phyloP scores from a whole-genome alignment of 2,113 vertebrate genomes.

The Rhinolophus ferrumequinum region DNA sequence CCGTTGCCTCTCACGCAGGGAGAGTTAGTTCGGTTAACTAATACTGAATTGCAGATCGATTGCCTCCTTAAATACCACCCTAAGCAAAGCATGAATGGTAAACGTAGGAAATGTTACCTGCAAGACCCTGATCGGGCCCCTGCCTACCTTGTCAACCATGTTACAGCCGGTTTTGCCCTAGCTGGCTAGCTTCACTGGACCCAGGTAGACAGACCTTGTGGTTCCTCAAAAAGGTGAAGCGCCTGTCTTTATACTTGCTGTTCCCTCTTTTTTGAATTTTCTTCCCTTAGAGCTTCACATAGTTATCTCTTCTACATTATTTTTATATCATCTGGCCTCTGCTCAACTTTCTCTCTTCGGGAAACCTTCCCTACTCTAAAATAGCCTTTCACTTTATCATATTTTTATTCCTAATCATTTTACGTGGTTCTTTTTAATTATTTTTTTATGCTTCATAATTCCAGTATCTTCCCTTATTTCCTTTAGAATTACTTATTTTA shows the following conservation, averaged over 20 bases:
- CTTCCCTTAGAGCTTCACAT: neutral
- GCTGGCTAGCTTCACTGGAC: neutral
- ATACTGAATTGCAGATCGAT: neutral
- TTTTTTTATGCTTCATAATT: neutral
- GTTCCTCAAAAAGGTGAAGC: neutral
- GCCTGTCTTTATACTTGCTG: neutral
- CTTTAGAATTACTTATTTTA: neutral
- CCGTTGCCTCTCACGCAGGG: neutral
- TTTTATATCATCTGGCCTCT: neutral
- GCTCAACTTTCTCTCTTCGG: neutral
- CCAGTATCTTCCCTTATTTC: neutral
- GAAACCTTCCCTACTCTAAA: neutral
- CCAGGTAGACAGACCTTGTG: neutral
- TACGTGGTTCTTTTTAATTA: neutral
- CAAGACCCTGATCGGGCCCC: neutral
- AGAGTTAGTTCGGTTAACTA: neutral
- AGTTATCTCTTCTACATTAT: neutral
- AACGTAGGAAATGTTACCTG: neutral
- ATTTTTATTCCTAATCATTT: neutral
- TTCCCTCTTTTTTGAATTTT: neutral
- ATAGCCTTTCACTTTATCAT: neutral
- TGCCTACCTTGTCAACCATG: neutral
- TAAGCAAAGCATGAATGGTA: neutral
- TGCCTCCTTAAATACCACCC: neutral
- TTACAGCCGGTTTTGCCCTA: neutral